Conservation (phyloP, 2,888 invertebrate species). For the Syrphus vitripennis region DNA sequence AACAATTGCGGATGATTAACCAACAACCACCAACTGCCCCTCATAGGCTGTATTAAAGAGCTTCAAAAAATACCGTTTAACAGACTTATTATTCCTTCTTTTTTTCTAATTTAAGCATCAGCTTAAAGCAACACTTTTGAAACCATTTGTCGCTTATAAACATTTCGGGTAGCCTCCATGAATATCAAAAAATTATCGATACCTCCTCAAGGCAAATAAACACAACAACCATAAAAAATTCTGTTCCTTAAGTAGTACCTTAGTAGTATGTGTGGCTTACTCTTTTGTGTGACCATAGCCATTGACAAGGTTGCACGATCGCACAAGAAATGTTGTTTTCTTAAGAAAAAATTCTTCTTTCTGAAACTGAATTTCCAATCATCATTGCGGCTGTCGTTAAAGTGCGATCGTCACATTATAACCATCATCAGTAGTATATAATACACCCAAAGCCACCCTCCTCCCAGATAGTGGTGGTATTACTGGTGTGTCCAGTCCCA, state of each 20-base stretch:
- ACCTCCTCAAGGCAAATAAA: background rate
- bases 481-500: background rate
- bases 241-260: conserved; percentile 9
- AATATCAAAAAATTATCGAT: conserved; percentile 48
- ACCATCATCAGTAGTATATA: conserved; percentile 47
- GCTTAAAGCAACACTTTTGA: conserved; percentile 42
- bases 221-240: conserved; percentile 2
- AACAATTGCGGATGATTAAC: conserved; percentile 64
- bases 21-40: conserved; percentile 43
- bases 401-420: conserved; percentile 62
- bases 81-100: conserved; percentile 23
- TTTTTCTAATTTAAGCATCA: background rate
- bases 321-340: conserved; percentile 65
- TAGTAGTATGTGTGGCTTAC: conserved; percentile 43
- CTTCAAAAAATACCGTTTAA: conserved; percentile 16
- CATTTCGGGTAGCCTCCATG: conserved; percentile 67
- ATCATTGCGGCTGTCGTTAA: conserved; percentile 61
- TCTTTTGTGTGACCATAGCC: conserved; percentile 69
- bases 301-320: conserved; percentile 71
- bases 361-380: conserved; percentile 70
- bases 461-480: conserved; percentile 23
- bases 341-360: conserved; percentile 71
- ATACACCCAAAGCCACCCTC: conserved; percentile 15
- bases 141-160: conserved; percentile 69
- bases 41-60: background rate